These are phyloP conservation scores for Trichonephila inaurata DNA, from an alignment of 1,140 invertebrate species.

Conservation along the genomic window DNA sequence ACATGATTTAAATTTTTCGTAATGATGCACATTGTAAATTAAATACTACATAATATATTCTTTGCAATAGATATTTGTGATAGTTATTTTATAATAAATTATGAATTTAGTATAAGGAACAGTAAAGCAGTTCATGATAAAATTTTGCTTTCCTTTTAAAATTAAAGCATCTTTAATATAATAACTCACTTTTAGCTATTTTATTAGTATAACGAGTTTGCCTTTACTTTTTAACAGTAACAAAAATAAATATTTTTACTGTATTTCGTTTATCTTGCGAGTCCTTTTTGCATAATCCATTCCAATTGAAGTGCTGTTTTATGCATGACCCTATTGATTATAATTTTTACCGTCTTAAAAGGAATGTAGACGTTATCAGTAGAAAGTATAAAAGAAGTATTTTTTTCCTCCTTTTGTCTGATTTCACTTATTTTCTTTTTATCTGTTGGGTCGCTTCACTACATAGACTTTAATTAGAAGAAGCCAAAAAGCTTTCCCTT, in stretches of 20 bases:
- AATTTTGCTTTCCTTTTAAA: too few relatives aligned
- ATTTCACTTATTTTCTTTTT: slow-evolving; percentile 59
- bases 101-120: too few relatives aligned
- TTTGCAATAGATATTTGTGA: too few relatives aligned
- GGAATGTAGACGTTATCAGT: slow-evolving; percentile 13
- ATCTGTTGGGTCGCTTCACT: slow-evolving; percentile 35
- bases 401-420: slow-evolving; percentile 3
- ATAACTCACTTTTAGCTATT: too few relatives aligned
- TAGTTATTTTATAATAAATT: too few relatives aligned
- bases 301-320: slow-evolving; percentile 27
- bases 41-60: too few relatives aligned
- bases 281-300: neutral
- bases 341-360: neutral
- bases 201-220: too few relatives aligned
- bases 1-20: too few relatives aligned
- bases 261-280: neutral
- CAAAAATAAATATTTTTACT: neutral
- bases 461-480: slow-evolving; percentile 73
- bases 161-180: too few relatives aligned
- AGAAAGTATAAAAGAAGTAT: slow-evolving; percentile 12
- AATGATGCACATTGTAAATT: too few relatives aligned
- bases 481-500: slow-evolving; percentile 59
- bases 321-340: slow-evolving; percentile 48
- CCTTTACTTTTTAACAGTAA: neutral
- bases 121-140: too few relatives aligned